Base-by-base conservation (phyloP, 2,113 vertebrate genomes). In the Benitochromis conjunctus region DNA sequence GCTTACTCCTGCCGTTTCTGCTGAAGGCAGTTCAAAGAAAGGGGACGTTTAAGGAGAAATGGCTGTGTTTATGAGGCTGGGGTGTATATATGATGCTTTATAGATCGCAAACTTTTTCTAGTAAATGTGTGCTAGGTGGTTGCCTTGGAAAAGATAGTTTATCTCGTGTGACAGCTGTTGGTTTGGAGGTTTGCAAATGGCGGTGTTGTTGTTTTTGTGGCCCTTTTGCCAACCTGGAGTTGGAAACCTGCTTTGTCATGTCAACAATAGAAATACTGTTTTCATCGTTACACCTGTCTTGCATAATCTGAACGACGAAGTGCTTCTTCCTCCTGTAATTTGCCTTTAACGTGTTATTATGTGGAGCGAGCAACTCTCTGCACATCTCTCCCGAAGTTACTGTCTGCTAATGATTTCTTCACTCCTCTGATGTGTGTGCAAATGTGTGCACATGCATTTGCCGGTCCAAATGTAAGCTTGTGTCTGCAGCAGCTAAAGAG, bases 351-450 rank as follows among this genome's bases (percentile, higher is more conserved):
- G 8, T 89, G 51, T 80, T 53, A 38, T 69, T 87, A 74, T 62
- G 78, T 38, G 53, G 41, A 58, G 57, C n/a, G 10, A 36, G 21
- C 43, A 71, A 21, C 55, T 80, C 62, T 85, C 26, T 71, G 43
- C 60, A 46, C 57, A 58, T 77, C 76, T 85, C 24, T 0, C 0
- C 34, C 66, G 41, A 19, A 77, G 51, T 86, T 53, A 79, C 66
- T 77, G 24, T 60, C n/a, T 10, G 36, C 84, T 88, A 88, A 91
- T 94, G 84, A 94, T 66, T 90, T 90, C 92, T 79, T 53, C 81
- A 34, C 36, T 86, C 56, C 46, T 80, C 12, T 8, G 31, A 64
- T 71, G 66, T 31, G 38, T 54, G 55, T 55, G 56, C 43, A 2
- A 24, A 6, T 74, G 3, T 13, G 9, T 21, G 38, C 54, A 18